Evolutionary conservation across 1,140 invertebrate species (phyloP).

Genomic region (Orchestia grillus): DNA sequence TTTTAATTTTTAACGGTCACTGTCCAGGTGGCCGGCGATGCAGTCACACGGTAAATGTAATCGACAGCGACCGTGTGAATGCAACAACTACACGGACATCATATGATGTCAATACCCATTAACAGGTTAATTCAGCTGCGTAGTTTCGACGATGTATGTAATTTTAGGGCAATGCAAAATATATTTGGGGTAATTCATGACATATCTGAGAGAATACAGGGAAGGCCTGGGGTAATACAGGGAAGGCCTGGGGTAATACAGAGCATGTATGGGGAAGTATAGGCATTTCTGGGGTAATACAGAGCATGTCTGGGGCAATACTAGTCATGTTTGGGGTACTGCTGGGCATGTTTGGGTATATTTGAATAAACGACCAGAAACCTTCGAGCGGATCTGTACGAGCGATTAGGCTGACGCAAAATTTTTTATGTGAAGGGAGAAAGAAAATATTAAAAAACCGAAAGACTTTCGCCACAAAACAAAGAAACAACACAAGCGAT

Average conservation of each 20-base stretch:
- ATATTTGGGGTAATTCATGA: too few relatives aligned
- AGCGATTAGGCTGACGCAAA: not conserved
- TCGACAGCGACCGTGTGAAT: too few relatives aligned
- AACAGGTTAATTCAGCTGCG: too few relatives aligned
- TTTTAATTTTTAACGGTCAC: not conserved
- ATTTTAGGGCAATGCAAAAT: too few relatives aligned
- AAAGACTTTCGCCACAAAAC: not conserved
- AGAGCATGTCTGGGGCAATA: not conserved
- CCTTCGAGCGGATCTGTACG: not conserved
- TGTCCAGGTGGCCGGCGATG: too few relatives aligned
- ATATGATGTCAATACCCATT: too few relatives aligned
- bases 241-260: not conserved
- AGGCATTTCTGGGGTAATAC: not conserved
- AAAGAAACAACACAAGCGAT: too few relatives aligned
- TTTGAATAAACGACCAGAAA: not conserved
- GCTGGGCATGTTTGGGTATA: not conserved
- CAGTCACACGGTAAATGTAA: too few relatives aligned
- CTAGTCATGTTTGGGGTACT: not conserved
- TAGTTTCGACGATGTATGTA: too few relatives aligned
- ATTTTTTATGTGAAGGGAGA: not conserved
- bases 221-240: not conserved
- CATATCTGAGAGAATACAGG: not conserved
- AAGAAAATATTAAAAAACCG: not conserved
- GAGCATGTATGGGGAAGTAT: not conserved
- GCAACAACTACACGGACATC: too few relatives aligned